Conservation (phyloP, 2,797 vertebrate species). For the Galagoides demidoff region DNA sequence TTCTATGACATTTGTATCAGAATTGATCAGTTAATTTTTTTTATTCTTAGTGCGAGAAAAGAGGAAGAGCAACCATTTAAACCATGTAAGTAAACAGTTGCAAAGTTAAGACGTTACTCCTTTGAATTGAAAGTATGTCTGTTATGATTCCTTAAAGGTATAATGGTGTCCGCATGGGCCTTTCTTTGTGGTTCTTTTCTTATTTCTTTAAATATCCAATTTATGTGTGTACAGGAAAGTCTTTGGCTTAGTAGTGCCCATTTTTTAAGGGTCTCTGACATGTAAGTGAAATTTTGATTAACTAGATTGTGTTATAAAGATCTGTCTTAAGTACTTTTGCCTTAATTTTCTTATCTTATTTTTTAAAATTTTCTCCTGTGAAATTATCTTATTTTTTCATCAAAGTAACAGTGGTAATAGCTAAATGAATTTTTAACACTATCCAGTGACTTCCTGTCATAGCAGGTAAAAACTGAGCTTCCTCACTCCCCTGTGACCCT, state of each 20-base stretch:
- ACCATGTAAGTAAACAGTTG: conserved; percentile 92
- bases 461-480: background rate
- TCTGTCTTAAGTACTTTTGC: background rate
- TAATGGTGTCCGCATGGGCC: background rate
- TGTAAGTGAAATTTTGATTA: conserved; percentile 48
- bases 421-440: background rate
- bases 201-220: conserved; percentile 33
- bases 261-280: conserved; percentile 28
- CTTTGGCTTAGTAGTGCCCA: background rate
- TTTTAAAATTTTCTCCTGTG: background rate
- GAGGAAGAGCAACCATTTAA: conserved; percentile 99
- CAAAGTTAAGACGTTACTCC: conserved; percentile 66
- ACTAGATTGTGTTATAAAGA: conserved; percentile 9
- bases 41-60: conserved; percentile 95
- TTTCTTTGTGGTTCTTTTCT: conserved; percentile 43
- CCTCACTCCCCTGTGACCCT: background rate
- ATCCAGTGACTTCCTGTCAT: background rate
- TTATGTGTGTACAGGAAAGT: conserved; percentile 4
- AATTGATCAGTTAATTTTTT: conserved; percentile 79
- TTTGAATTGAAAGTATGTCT: conserved; percentile 57
- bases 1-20: conserved; percentile 52
- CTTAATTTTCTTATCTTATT: background rate
- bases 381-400: background rate
- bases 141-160: conserved; percentile 9
- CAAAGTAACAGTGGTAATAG: conserved; percentile 4